A percentile compares a stretch with the other conserved stretches of the same genome.
Evolutionary conservation across 2,113 vertebrate genomes (phyloP).

Genomic region (Odontesthes bonariensis): DNA sequence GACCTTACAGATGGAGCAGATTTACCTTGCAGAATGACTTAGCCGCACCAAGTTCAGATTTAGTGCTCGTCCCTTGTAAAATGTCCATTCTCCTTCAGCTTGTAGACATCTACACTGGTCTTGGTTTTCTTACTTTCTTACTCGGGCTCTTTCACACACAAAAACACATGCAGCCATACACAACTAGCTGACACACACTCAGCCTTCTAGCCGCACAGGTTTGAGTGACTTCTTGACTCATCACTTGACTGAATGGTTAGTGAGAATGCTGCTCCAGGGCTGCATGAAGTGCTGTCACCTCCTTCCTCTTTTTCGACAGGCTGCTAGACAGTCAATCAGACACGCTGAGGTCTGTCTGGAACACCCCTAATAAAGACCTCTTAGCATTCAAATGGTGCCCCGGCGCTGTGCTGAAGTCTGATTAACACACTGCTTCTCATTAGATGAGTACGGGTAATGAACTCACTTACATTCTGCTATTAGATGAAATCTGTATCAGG

Average conservation of each 20-base stretch:
- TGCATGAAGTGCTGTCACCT: slow-evolving; percentile 67
- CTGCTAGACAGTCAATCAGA: slow-evolving; percentile 77
- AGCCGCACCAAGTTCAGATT: slow-evolving; percentile 52
- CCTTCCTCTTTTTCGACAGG: slow-evolving; percentile 57
- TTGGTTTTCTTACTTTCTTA: neutral
- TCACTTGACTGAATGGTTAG: slow-evolving; percentile 64
- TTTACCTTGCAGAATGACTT: slow-evolving; percentile 56
- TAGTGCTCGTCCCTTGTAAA: slow-evolving; percentile 45
- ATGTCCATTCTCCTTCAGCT: slow-evolving; percentile 17
- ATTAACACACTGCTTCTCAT: slow-evolving; percentile 71
- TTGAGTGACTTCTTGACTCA: slow-evolving; percentile 68
- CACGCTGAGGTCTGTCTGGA: slow-evolving; percentile 70
- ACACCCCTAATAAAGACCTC: slow-evolving; percentile 67
- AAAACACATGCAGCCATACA: neutral
- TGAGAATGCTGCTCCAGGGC: slow-evolving; percentile 54
- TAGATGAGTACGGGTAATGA: slow-evolving; percentile 66
- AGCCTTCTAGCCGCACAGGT: slow-evolving; percentile 19
- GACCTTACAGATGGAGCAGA: slow-evolving; percentile 53
- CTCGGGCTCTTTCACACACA: neutral
- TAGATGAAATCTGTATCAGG: slow-evolving; percentile 60
- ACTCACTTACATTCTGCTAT: slow-evolving; percentile 61
- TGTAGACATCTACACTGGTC: neutral
- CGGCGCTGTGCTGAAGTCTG: slow-evolving; percentile 55
- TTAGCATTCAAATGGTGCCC: slow-evolving; percentile 72
- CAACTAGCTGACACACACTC: slow-evolving; percentile 4